A percentile compares a stretch with the other conserved stretches of the same genome.
Conservation (phyloP, 2,113 vertebrate genomes). For the Cryptomyrus ogoouensis region DNA sequence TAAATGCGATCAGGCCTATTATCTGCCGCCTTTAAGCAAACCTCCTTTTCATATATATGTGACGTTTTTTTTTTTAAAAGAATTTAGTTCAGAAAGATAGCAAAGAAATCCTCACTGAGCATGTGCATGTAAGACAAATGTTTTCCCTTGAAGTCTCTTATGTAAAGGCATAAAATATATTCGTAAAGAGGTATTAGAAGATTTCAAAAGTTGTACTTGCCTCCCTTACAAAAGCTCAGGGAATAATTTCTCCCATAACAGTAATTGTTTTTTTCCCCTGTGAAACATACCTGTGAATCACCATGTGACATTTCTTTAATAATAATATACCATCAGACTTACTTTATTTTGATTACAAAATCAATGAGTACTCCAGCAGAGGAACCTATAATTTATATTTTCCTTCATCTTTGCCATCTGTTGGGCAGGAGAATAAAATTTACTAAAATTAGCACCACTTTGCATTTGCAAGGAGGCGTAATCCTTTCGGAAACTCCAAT, state of each 20-base stretch:
- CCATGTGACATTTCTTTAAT: slow-evolving; percentile 5
- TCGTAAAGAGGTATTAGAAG: neutral
- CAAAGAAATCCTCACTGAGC: neutral
- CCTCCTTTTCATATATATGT: neutral
- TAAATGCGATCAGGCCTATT: neutral
- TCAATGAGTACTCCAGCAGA: neutral
- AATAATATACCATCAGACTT: neutral
- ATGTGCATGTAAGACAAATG: neutral
- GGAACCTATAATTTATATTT: neutral
- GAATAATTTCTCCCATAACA: neutral
- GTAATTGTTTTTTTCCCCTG: neutral
- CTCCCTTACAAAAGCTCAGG: neutral
- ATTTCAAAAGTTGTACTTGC: neutral
- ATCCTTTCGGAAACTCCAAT: neutral
- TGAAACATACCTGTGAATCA: slow-evolving; percentile 6
- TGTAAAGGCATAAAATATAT: neutral
- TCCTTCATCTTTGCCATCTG: neutral
- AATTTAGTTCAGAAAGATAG: slow-evolving; percentile 1
- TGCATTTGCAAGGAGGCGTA: neutral
- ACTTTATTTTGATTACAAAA: slow-evolving; percentile 3
- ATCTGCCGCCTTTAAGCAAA: neutral
- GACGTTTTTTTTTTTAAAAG: neutral
- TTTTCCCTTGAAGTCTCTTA: neutral
- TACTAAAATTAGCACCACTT: neutral
- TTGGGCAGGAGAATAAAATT: neutral